Evolutionary conservation across 1,140 invertebrate species (phyloP).

Genomic region (Brachionus plicatilis): DNA sequence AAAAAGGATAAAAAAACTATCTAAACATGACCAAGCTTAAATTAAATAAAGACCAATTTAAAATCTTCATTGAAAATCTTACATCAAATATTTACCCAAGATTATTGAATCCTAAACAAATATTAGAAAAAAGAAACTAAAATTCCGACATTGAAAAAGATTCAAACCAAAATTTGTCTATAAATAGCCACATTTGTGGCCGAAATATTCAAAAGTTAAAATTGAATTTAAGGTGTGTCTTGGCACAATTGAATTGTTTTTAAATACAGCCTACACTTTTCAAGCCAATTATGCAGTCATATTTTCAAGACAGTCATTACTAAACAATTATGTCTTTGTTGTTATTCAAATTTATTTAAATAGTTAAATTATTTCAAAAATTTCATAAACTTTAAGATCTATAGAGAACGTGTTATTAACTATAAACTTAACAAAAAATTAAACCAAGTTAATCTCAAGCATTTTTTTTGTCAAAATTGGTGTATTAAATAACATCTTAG

Average conservation of each 20-base stretch:
- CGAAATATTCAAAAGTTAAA: neutral
- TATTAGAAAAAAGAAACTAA: neutral
- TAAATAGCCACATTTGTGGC: neutral
- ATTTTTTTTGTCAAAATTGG: neutral
- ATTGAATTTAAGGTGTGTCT: neutral
- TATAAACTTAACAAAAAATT: neutral
- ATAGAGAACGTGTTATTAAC: neutral
- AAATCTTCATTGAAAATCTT: neutral
- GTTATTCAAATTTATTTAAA: conserved; percentile 12
- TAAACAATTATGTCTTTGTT: neutral
- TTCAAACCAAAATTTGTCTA: neutral
- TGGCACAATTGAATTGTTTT: neutral
- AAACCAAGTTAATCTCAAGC: neutral
- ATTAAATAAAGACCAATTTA: neutral
- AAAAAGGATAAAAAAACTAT: neutral
- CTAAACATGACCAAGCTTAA: neutral
- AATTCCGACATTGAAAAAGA: neutral
- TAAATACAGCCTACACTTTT: neutral
- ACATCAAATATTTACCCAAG: neutral
- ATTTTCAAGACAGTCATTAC: neutral
- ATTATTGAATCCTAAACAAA: neutral
- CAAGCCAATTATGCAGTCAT: neutral
- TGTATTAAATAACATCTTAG: neutral
- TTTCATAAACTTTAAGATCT: neutral
- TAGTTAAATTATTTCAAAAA: neutral